Conservation (phyloP, 2,888 invertebrate genomes). For the Pocota personata region DNA sequence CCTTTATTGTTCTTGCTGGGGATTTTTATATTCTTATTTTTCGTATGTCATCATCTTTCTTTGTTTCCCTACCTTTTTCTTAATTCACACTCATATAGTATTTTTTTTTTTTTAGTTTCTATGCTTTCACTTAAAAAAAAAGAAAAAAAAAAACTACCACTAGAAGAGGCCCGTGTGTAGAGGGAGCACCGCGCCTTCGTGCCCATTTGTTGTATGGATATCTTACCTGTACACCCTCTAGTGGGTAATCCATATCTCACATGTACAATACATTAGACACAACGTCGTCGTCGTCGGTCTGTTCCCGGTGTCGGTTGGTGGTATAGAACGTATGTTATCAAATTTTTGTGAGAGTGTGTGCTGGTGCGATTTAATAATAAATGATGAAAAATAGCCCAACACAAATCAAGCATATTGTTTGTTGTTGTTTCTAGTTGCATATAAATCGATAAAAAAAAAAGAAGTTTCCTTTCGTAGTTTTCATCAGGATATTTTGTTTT, state of each 20-base stretch:
- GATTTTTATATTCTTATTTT: slow-evolving; percentile 7
- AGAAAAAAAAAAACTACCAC: slow-evolving; percentile 23
- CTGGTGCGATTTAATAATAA: slow-evolving; percentile 74
- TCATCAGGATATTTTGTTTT: slow-evolving; percentile 28
- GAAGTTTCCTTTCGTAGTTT: slow-evolving; percentile 60
- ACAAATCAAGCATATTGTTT: slow-evolving; percentile 73
- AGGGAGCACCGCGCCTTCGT: slow-evolving; percentile 29
- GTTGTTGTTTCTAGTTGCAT: slow-evolving; percentile 65
- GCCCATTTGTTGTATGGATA: slow-evolving; percentile 30
- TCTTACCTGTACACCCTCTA: slow-evolving; percentile 68
- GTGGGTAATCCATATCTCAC: slow-evolving; percentile 70
- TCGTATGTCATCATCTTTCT: slow-evolving; percentile 17
- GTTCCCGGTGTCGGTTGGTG: slow-evolving; percentile 29
- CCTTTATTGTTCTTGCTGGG: slow-evolving; percentile 29
- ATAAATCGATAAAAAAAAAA: slow-evolving; percentile 72
- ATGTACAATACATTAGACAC: slow-evolving; percentile 68
- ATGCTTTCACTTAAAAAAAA: slow-evolving; percentile 30
- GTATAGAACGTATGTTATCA: slow-evolving; percentile 62
- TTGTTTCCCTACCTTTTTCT: slow-evolving; percentile 30
- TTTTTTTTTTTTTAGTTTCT: slow-evolving; percentile 39
- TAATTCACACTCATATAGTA: slow-evolving; percentile 45
- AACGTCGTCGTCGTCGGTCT: slow-evolving; percentile 59
- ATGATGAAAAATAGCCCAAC: slow-evolving; percentile 75
- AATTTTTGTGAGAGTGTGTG: slow-evolving; percentile 61
- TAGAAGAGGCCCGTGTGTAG: slow-evolving; percentile 35